Conservation (phyloP, 2,888 invertebrate species). For the Anthoptus insignis region DNA sequence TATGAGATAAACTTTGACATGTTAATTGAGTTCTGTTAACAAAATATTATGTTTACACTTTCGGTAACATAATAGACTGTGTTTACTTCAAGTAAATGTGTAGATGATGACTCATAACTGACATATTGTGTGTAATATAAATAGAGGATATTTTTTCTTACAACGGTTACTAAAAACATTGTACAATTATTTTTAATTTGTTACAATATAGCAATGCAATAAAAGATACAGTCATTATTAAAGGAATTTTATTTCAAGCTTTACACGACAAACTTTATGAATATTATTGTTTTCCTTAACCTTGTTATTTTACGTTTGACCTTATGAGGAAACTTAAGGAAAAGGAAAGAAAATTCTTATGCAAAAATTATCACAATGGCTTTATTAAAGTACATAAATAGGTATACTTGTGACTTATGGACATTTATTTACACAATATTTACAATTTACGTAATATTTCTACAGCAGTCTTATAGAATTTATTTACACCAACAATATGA, state of each 20-base stretch:
- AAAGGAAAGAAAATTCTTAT: conserved; percentile 67
- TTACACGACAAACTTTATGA: conserved; percentile 35
- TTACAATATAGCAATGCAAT: conserved; percentile 19
- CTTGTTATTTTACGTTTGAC: conserved; percentile 19
- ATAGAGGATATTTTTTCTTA: neutral
- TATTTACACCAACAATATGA: conserved; percentile 82
- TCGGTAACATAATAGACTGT: conserved; percentile 8
- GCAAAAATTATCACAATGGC: conserved; percentile 87
- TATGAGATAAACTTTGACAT: neutral
- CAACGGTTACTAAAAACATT: neutral
- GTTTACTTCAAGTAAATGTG: conserved; percentile 18
- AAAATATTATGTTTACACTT: conserved; percentile 20
- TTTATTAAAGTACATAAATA: conserved; percentile 87
- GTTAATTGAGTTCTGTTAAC: conserved; percentile 3
- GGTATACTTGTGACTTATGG: conserved; percentile 85
- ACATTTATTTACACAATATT: conserved; percentile 84
- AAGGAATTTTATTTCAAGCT: conserved; percentile 37
- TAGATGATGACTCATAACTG: neutral
- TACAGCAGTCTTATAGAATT: conserved; percentile 87
- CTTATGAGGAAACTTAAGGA: conserved; percentile 33
- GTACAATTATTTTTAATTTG: neutral
- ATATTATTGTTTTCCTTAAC: conserved; percentile 35
- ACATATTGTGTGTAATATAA: conserved; percentile 15
- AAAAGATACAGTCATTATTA: conserved; percentile 27
- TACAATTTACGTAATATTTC: conserved; percentile 83